Evolutionary conservation across 1,140 invertebrate genomes (phyloP), one percentile per base, ranked within the genome.

Genomic region (Stegodyphus mimosarum): DNA sequence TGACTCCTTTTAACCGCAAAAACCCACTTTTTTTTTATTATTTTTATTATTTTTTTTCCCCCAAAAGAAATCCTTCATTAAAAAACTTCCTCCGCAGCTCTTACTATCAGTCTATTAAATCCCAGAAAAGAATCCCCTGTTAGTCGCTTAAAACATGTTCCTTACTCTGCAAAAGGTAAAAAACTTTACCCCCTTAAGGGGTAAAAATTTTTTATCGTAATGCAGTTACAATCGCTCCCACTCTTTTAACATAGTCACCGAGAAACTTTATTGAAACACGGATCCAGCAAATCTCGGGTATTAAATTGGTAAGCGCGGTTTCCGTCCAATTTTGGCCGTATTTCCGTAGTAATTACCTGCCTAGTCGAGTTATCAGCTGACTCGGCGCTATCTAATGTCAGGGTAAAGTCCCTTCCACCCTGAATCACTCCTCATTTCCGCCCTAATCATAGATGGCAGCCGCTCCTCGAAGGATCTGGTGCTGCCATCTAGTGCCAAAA

Each of bases 261-360:
- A 15, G 33, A 80, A 80, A 70, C 77, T 80, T 80, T 71, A 80
- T 70, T 80, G 77, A 80, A 73, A 81, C 79, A 72, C 70, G 79
- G 67, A 70, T 80, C 55, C 49, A 53, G 80, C 70, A 74, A 84
- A 84, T 75, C 81, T 75, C 48, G 50, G 55, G 81, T 84, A 84
- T 75, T 84, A 84, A 84, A 84, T 84, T 84, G 81, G 81, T 84
- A 60, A 84, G 64, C 81, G 72, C 64, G 75, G 83, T 78, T 86
- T 86, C 83, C 83, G 83, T 78, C 48, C 83, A 86, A 86, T 86
- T 86, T 86, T 73, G 75, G 75, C 49, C 83, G 83, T 86, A 86
- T 86, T 86, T 86, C 83, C 83, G 83, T 78, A 86, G 75, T 86
- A 86, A 86, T 86, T 86, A 86, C 83, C 83, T 86, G 83, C 60